These are phyloP conservation scores for Neocloeon triangulifer DNA, from an alignment of 1,140 invertebrate genomes.

Conservation along the genomic window DNA sequence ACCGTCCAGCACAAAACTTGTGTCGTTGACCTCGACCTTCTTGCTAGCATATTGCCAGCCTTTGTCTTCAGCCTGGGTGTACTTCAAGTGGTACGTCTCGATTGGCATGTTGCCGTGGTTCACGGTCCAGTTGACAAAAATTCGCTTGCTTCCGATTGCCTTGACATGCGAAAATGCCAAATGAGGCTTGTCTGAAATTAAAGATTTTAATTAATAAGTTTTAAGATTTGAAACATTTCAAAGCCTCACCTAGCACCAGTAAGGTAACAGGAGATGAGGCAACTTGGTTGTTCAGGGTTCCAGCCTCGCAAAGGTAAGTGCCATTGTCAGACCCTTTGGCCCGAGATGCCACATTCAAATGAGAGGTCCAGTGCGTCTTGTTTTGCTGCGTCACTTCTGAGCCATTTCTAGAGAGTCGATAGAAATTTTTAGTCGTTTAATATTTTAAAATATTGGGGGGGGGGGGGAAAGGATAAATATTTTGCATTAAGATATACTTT, in stretches of 20 bases:
- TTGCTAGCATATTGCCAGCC: slow-evolving; percentile 1
- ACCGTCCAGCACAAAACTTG: slow-evolving; percentile 9
- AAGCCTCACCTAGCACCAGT: background rate
- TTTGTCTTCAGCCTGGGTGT: slow-evolving; percentile 3
- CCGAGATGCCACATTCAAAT: slow-evolving; percentile 24
- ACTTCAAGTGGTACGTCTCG: slow-evolving; percentile 33
- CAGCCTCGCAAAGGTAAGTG: slow-evolving; percentile 25
- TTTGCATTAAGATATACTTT: too few species aligned
- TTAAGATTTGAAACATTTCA: background rate
- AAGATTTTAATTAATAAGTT: too few species aligned
- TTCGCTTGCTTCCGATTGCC: slow-evolving; percentile 42
- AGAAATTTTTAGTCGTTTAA: too few species aligned
- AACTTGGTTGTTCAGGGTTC: slow-evolving; percentile 18
- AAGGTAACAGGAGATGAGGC: slow-evolving; percentile 7
- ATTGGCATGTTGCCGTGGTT: slow-evolving; percentile 50
- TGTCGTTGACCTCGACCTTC: background rate
- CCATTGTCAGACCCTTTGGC: slow-evolving; percentile 24
- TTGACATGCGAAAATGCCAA: slow-evolving; percentile 48
- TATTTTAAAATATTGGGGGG: too few species aligned
- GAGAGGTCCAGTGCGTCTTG: slow-evolving; percentile 12
- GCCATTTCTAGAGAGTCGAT: background rate
- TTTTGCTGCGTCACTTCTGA: slow-evolving; percentile 6
- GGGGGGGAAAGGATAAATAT: too few species aligned
- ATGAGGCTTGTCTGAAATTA: slow-evolving; percentile 37
- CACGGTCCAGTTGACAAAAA: slow-evolving; percentile 65